Evolutionary conservation across 2,888 invertebrate species (phyloP), one percentile per base, ranked within the genome.

Genomic region (Eilema caniola): DNA sequence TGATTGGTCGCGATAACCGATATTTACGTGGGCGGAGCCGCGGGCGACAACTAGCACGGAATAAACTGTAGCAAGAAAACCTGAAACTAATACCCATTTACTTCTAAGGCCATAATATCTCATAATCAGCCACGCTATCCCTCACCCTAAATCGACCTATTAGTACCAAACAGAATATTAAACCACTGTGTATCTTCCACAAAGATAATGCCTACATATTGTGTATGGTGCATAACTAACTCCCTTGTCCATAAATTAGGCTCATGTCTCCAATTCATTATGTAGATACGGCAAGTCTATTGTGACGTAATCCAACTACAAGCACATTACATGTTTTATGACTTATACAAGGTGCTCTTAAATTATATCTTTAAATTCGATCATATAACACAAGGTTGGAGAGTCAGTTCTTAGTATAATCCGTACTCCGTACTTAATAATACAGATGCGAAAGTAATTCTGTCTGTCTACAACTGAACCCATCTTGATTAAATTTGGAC

Each of bases 201-300:
- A 65, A 66, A 79, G 80, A 80, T 81, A 80, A 79, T 77, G 73
- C 71, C 57, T 69, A 73, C 77, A 67, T 77, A 79, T 81, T 77
- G 77, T 81, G 59, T 75, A 72, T 65, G 57, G 62, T 74, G 64
- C 72, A 76, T 81, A 73, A 81, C 75, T 71, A 76, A 71, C 72
- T 53, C 65, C 67, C 77, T 78, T 79, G 78, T 81, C 75, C 76
- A 77, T 74, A 76, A 75, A 83, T 82, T 83, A 77, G 72, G 68
- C 70, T 74, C 76, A 81, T 80, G 79, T 77, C 81, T 71, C 72
- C 73, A 77, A 79, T 82, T 80, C 76, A 81, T 82, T 79, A 81
- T 81, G 81, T 72, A 81, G 70, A 82, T 73, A 66, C 76, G 61
- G 69, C 66, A 73, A 74, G 75, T 75, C 73, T 76, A 74, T 76